Conservation (phyloP, 2,888 invertebrate species). For the Drosophila mulleri region DNA sequence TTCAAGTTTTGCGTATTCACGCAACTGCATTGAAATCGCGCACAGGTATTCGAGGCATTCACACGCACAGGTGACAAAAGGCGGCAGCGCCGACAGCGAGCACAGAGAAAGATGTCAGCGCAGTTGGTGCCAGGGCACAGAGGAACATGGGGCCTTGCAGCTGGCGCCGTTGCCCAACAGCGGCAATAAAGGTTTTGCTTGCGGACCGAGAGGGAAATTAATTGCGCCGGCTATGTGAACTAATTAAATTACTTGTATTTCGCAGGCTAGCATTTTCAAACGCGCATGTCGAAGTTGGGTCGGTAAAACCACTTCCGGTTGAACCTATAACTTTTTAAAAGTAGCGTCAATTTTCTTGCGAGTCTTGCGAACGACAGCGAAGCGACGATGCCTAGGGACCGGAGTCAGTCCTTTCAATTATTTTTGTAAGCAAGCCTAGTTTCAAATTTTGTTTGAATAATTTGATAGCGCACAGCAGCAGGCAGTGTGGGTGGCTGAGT, state of each 20-base stretch:
- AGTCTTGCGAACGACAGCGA: conserved; percentile 28
- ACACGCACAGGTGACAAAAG: conserved; percentile 70
- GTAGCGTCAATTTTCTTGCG: conserved; percentile 38
- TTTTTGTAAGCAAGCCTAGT: conserved; percentile 64
- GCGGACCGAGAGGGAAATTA: conserved; percentile 20
- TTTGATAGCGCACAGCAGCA: conserved; percentile 54
- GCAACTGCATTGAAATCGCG: conserved; percentile 57
- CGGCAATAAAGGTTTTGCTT: conserved; percentile 61
- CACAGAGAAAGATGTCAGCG: conserved; percentile 42
- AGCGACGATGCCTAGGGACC: conserved; percentile 8
- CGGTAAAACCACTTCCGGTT: conserved; percentile 40
- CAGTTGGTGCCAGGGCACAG: conserved; percentile 17
- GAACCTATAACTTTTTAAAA: conserved; percentile 37
- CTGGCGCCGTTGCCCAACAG: conserved; percentile 48
- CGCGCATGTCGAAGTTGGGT: conserved; percentile 27
- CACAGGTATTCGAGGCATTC: conserved; percentile 65
- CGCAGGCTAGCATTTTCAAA: conserved; percentile 14
- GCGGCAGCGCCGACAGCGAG: conserved; percentile 14
- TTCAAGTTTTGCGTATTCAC: conserved; percentile 61
- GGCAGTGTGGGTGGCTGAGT: not conserved
- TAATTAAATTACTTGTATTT: conserved; percentile 63
- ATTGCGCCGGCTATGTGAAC: conserved; percentile 23
- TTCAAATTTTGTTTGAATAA: conserved; percentile 64
- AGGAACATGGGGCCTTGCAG: conserved; percentile 24
- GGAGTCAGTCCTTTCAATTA: conserved; percentile 64